Evolutionary conservation across 2,113 vertebrate genomes (phyloP), one percentile per base, ranked within the genome.

Genomic region (Colaptes auratus): DNA sequence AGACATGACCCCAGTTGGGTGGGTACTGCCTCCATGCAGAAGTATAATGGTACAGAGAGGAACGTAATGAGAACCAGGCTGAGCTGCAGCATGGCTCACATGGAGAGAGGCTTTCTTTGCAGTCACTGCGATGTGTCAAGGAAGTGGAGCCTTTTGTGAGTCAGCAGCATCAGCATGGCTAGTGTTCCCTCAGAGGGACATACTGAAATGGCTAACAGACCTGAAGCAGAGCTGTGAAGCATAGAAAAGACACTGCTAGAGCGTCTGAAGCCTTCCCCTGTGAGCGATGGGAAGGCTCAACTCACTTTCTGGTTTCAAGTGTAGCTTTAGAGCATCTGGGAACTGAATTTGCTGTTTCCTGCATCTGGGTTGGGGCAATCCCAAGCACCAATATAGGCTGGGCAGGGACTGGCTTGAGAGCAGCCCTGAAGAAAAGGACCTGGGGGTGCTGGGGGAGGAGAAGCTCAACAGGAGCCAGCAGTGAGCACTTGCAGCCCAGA

Each of bases 1-100:
- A 86, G 88, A 90, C 88, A 1, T 82, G 95, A 95, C 91, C 92
- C 91, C 70, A 4, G 63, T 78, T 95, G 94, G 70, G 94, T 94
- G 92, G 91, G 95, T 95, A 94, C 70, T 19, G 52, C 7, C 0
- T 82, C 86, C 46, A 31, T 46, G 76, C 82, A 88, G 82, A 83
- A 92, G 58, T 36, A 33, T 13, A 72, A 81, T 15, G 76, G 74
- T 81, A 90, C 9, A 17, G 82, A 86, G 86, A 74, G 39, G 82
- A 88, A 21, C 82, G 7, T 95, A 96, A 96, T 78, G 64, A 96
- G 93, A 95, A 95, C 36, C 95, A 95, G 92, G 92, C 83, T 86
- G 76, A 90, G 86, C 53, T 84, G 76, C 70, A 90, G 80, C 79
- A 16, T 53, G 65, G 89, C 88, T 86, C 79, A 91, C 84, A 65